Evolutionary conservation across 2,888 invertebrate species (phyloP).

Genomic region (Xanthia icteritia): DNA sequence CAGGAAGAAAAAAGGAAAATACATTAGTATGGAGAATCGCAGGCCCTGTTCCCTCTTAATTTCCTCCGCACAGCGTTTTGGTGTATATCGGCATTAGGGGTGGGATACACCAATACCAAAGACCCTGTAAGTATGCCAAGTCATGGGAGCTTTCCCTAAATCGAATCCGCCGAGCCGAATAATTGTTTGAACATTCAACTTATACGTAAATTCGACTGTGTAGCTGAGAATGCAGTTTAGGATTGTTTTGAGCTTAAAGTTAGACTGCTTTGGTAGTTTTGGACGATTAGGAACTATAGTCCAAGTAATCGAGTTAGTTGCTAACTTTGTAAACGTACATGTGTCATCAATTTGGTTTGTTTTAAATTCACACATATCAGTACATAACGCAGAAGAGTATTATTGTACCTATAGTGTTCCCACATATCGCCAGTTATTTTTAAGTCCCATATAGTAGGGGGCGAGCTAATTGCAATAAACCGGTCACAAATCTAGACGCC

Average conservation of each 20-base stretch:
- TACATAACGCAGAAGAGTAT: not conserved
- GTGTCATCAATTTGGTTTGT: not conserved
- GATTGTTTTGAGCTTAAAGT: conserved; percentile 19
- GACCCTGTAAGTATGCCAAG: conserved; percentile 64
- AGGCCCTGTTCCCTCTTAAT: too few relatives aligned
- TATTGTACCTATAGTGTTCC: not conserved
- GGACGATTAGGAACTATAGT: not conserved
- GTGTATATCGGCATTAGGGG: conserved; percentile 38
- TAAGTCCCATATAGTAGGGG: not conserved
- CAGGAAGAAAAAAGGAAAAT: too few relatives aligned
- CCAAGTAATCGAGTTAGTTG: not conserved
- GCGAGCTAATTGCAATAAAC: not conserved
- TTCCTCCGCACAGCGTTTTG: conserved; percentile 45
- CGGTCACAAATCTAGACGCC: not conserved
- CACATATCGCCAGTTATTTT: not conserved
- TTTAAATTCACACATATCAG: not conserved
- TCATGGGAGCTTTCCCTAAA: conserved; percentile 67
- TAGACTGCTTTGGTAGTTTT: not conserved
- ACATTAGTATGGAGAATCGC: too few relatives aligned
- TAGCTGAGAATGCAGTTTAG: conserved; percentile 46
- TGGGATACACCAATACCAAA: conserved; percentile 45
- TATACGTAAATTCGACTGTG: conserved; percentile 34
- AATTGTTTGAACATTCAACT: conserved; percentile 62
- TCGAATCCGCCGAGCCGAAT: conserved; percentile 68
- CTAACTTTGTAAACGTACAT: not conserved